phyloP scores from a whole-genome alignment of 1,140 invertebrate species.

The Samia ricini region DNA sequence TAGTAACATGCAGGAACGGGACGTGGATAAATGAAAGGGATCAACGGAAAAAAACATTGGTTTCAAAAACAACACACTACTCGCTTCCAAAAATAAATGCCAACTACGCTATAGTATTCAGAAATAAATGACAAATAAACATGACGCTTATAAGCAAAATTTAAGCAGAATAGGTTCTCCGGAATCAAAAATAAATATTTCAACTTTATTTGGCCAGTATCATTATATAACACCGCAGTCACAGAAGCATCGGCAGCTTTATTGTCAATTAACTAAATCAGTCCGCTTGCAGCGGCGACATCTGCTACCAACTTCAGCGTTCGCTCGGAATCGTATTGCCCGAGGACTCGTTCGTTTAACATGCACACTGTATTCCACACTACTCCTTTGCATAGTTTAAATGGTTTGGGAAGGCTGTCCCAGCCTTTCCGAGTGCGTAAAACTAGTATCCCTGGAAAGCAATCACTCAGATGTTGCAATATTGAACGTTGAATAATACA shows the following conservation, averaged over 20 bases:
- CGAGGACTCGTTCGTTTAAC: slow-evolving; percentile 15
- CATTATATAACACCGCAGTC: slow-evolving; percentile 63
- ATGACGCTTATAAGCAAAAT: slow-evolving; percentile 74
- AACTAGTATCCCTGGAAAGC: slow-evolving; percentile 55
- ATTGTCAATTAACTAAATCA: background rate
- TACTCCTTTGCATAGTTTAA: slow-evolving; percentile 43
- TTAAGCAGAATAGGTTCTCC: slow-evolving; percentile 78
- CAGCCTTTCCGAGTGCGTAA: slow-evolving; percentile 55
- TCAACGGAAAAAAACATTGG: slow-evolving; percentile 75
- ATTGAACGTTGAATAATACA: slow-evolving; percentile 46
- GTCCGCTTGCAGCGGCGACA: background rate
- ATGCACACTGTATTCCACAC: slow-evolving; percentile 49
- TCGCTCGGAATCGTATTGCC: background rate
- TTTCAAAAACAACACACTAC: slow-evolving; percentile 69
- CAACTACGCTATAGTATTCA: slow-evolving; percentile 56
- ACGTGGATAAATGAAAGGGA: slow-evolving; percentile 52
- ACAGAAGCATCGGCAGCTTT: slow-evolving; percentile 46
- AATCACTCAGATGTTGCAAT: slow-evolving; percentile 58
- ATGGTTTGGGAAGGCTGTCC: slow-evolving; percentile 64
- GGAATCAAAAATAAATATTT: slow-evolving; percentile 73
- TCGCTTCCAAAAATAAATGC: slow-evolving; percentile 65
- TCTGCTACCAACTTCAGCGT: background rate
- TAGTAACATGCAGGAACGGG: slow-evolving; percentile 64
- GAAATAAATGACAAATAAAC: slow-evolving; percentile 71
- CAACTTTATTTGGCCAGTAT: slow-evolving; percentile 72